phyloP scores from a whole-genome alignment of 2,113 vertebrate species.

The Acrocephalus kingi region DNA sequence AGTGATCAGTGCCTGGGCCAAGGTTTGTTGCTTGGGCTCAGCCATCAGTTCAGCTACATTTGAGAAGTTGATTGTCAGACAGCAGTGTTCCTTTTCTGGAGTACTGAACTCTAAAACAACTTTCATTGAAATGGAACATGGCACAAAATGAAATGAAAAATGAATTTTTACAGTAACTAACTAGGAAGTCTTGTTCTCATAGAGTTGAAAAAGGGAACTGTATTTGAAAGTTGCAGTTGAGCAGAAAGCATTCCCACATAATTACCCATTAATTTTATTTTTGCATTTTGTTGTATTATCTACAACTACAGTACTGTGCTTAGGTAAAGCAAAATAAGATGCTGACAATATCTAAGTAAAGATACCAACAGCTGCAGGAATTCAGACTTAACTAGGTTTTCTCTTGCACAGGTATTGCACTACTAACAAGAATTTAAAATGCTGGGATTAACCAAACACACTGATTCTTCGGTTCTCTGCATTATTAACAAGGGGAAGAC shows the following conservation, averaged over 20 bases:
- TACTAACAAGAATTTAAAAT: neutral
- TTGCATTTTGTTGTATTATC: neutral
- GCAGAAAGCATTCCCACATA: neutral
- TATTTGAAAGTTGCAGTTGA: neutral
- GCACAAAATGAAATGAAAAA: neutral
- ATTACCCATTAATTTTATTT: neutral
- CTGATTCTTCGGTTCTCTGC: neutral
- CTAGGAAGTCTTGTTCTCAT: neutral
- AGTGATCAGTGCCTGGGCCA: neutral
- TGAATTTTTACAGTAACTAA: neutral
- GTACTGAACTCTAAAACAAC: neutral
- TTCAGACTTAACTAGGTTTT: neutral
- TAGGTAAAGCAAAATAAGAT: neutral
- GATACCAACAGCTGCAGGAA: neutral
- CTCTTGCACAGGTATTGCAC: neutral
- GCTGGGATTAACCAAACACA: neutral
- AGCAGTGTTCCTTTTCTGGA: neutral
- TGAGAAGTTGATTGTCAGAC: neutral
- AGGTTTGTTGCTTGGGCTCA: neutral
- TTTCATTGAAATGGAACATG: neutral
- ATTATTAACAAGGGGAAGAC: neutral
- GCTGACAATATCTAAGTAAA: neutral
- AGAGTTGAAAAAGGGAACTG: neutral
- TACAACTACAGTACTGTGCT: neutral
- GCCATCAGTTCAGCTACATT: neutral